Evolutionary conservation across 2,797 vertebrate species (phyloP), one percentile per base, ranked within the genome.

Genomic region (Lindbergichthys nudifrons): DNA sequence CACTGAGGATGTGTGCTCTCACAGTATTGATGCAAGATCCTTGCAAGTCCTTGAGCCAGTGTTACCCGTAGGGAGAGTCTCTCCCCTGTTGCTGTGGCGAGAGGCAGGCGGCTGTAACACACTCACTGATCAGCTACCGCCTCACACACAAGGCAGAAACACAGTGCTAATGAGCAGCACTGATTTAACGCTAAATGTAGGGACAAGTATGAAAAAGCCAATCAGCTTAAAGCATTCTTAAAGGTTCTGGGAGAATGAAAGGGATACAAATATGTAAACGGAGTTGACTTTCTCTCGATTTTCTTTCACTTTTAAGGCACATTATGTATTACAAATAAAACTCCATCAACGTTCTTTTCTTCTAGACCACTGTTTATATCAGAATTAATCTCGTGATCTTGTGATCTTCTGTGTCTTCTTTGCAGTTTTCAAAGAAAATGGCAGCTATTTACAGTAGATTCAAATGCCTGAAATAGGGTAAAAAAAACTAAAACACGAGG

Each of bases 11-110:
- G 61, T 77, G 74, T 65, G 54, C 58, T 61, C 52, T 78, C 53
- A 62, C 70, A 41, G 78, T 75, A 70, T 76, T 69, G 81, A 80
- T 81, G 82, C 65, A 26, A 26, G 26, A 26, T 26, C 26, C 26
- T 26, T 30, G 63, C 6, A 5, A 75, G 71, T 73, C 72, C 69
- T 73, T 46, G 64, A 84, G 74, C 45, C 65, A 56, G 41, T 70
- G 10, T 70, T 3, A 4, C 74, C 77, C 30, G 0, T 23, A 39
- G 79, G 60, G 67, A 19, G 43, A 45, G 19, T 26, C 52, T 80
- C 65, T 74, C 71, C 76, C 70, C 61, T 66, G 81, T 77, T 75
- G 75, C 77, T 42, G 13, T 75, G 62, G 70, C 70, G 77, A 65
- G 68, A 85, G 79, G 81, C 77, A 42, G 45, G 32, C 26, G 54